Conservation (phyloP, 2,113 vertebrate species). For the Loxodonta africana region DNA sequence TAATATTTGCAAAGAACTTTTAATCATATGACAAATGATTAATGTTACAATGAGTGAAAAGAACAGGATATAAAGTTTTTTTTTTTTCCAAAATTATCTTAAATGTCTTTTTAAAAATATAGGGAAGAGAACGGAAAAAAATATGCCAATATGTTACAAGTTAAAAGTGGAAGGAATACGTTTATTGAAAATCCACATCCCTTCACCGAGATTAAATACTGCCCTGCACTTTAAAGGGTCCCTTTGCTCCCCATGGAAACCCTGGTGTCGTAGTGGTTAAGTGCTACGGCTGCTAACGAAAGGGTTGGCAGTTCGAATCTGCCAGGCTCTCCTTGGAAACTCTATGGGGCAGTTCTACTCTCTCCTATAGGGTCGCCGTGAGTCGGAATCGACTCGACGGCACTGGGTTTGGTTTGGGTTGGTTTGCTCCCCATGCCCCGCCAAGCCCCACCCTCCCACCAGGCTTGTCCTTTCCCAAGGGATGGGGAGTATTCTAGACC, state of each 20-base stretch:
- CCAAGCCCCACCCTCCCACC: no score
- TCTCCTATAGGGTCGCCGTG: no score
- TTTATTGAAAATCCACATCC: not conserved
- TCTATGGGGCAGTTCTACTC: no score
- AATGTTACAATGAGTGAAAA: not conserved
- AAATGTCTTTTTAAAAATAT: not conserved
- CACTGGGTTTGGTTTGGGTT: no score
- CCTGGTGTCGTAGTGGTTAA: no score
- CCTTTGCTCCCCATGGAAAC: not conserved
- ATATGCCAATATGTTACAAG: not conserved
- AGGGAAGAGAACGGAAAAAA: not conserved
- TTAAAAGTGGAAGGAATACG: not conserved
- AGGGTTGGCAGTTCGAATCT: no score
- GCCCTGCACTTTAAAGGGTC: not conserved
- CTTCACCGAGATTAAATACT: not conserved
- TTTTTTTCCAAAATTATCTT: not conserved
- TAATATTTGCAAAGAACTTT: not conserved
- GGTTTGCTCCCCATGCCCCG: no score
- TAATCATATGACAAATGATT: not conserved
- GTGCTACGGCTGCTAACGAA: no score
- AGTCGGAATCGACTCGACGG: no score
- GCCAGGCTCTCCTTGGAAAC: no score
- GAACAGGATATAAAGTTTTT: not conserved
- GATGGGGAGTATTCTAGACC: not conserved
- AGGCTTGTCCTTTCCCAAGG: not conserved